A percentile compares a stretch with the other conserved stretches of the same genome.
Evolutionary conservation across 2,888 invertebrate genomes (phyloP).

Genomic region (Meliscaeva auricollis): DNA sequence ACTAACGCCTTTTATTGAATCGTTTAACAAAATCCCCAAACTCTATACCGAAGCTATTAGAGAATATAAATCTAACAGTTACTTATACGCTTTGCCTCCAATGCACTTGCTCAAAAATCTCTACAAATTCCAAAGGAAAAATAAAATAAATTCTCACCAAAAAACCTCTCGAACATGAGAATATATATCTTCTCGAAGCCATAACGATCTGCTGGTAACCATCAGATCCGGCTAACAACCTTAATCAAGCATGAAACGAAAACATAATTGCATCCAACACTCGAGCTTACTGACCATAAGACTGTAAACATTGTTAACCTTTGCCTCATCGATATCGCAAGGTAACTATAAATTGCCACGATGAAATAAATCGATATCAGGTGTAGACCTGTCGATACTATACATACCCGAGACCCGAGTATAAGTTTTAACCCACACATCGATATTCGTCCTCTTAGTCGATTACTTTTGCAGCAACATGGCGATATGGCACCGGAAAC

Average conservation of each 20-base stretch:
- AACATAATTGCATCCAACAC: slow-evolving; percentile 59
- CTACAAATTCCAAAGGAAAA: slow-evolving; percentile 9
- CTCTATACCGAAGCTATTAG: neutral
- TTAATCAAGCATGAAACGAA: slow-evolving; percentile 60
- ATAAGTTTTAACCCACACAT: slow-evolving; percentile 1
- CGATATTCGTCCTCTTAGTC: slow-evolving; percentile 10
- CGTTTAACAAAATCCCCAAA: neutral
- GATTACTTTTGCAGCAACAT: neutral
- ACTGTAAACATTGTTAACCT: slow-evolving; percentile 59
- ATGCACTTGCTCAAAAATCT: slow-evolving; percentile 19
- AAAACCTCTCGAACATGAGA: slow-evolving; percentile 11
- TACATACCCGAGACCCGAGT: neutral
- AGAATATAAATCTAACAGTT: neutral
- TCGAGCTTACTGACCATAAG: slow-evolving; percentile 47
- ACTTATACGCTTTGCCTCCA: neutral
- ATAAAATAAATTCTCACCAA: neutral
- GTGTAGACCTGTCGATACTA: slow-evolving; percentile 1
- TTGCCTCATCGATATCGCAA: slow-evolving; percentile 26
- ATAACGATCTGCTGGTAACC: slow-evolving; percentile 43
- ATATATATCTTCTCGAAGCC: slow-evolving; percentile 15
- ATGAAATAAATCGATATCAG: slow-evolving; percentile 57
- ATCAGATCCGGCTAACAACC: slow-evolving; percentile 49
- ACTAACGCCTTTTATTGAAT: slow-evolving; percentile 18
- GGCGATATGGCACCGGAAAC: slow-evolving; percentile 13
- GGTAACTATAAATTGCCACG: slow-evolving; percentile 32